Evolutionary conservation across 2,888 invertebrate species (phyloP), one percentile per base, ranked within the genome.

Genomic region (Ectemnius lituratus): DNA sequence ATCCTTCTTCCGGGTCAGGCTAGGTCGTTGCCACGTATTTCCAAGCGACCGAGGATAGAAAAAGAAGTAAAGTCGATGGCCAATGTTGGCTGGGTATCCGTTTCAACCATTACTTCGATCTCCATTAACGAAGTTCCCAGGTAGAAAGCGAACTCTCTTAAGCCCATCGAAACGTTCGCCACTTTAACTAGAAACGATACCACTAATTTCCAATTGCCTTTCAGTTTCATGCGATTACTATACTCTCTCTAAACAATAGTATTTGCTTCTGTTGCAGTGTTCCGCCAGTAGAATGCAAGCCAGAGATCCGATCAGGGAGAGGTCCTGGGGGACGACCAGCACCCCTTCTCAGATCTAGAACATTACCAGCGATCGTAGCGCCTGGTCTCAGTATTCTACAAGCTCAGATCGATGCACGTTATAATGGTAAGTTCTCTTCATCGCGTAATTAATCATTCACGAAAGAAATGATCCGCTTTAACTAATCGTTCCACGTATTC

Each of bases 281-380:
- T 28, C 83, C 86, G 2, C 69, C 78, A 57, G 82, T 76, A 72
- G 89, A 89, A 88, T 88, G 88, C 82, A 88, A 88, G 65, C 45
- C 87, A 68, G 87, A 88, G 67, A 64, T 67, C 66, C 87, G 84
- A 76, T 61, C 82, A n/a, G 70, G 75, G 13, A 82, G 93, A 70
- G 92, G 89, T 56, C 84, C 90, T 70, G 92, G 89, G 81, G 93
- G 85, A 52, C 92, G 93, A 49, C 95, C 95, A 23, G 95, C 95
- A 13, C 97, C 97, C 0, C 91, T 97, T 77, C 92, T 97, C 81
- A 94, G 97, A 84, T 97, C 97, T 57, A 93, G 97, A 86, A 97
- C 97, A 5, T 92, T 97, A 73, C 97, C 97, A 57, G 96, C 97
- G 79, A 97, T 97, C 88, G 95, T 97, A 60, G 95, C 96, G 57